These are phyloP conservation scores for Coronaproctus castanopsis DNA, from an alignment of 2,888 invertebrate genomes.

Conservation along the genomic window DNA sequence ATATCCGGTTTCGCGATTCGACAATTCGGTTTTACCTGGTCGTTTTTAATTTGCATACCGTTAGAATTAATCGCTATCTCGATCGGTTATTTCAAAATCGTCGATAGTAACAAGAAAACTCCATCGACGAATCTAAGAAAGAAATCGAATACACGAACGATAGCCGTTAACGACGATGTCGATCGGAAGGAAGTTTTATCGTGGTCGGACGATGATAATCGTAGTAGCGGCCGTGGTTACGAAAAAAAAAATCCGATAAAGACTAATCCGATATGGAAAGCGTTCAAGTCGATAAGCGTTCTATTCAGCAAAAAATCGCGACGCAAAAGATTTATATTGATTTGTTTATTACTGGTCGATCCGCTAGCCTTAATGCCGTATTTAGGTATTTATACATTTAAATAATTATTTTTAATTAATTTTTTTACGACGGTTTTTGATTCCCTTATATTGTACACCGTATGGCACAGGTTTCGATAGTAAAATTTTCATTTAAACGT, in stretches of 20 bases:
- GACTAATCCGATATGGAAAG: no score
- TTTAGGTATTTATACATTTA: background rate
- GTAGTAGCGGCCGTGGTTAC: background rate
- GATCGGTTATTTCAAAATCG: background rate
- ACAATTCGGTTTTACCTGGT: constrained; percentile 1
- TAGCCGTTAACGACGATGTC: no score
- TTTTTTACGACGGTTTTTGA: no score
- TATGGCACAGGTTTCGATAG: no score
- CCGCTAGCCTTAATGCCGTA: background rate
- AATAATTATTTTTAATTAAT: no score
- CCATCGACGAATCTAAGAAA: no score
- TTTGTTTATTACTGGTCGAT: background rate
- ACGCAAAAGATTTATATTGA: background rate
- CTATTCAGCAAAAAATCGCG: background rate
- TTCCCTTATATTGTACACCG: no score
- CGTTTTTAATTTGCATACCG: constrained; percentile 1
- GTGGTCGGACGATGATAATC: background rate
- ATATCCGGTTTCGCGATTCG: constrained; percentile 2
- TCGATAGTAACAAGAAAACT: no score
- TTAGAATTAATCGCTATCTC: background rate
- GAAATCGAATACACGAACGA: no score
- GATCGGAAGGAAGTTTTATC: no score
- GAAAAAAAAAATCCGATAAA: background rate
- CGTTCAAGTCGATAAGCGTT: background rate
- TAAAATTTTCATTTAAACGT: no score